phyloP scores from a whole-genome alignment of 2,888 invertebrate genomes.

The Heliothis peltigera region DNA sequence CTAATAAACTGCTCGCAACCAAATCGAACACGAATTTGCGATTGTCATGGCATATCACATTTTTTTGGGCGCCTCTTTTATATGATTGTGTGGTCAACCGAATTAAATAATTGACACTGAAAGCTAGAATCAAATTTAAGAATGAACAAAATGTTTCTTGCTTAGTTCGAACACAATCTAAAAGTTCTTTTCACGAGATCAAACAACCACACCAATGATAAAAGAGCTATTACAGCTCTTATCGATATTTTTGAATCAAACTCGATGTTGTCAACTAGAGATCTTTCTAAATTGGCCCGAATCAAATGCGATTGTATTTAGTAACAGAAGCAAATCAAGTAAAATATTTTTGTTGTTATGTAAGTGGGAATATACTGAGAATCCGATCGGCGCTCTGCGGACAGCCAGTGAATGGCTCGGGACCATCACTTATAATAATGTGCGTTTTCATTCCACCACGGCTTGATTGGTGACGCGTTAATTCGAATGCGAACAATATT shows the following conservation, averaged over 20 bases:
- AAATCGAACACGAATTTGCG: background rate
- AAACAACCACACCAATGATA: background rate
- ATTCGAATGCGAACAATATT: background rate
- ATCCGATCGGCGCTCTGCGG: slow-evolving; percentile 72
- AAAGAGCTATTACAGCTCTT: background rate
- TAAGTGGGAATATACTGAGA: slow-evolving; percentile 73
- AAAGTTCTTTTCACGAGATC: background rate
- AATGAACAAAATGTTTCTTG: slow-evolving; percentile 4
- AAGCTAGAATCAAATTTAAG: slow-evolving; percentile 6
- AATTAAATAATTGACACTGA: slow-evolving; percentile 23
- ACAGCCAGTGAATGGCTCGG: slow-evolving; percentile 79
- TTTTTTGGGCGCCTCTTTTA: no score
- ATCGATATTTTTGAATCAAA: background rate
- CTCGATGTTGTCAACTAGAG: background rate
- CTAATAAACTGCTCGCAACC: no score
- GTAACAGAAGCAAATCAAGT: slow-evolving; percentile 68
- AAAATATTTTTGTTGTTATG: slow-evolving; percentile 78
- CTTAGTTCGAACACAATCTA: background rate
- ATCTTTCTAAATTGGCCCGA: slow-evolving; percentile 7
- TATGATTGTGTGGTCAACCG: slow-evolving; percentile 2
- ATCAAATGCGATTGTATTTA: slow-evolving; percentile 17
- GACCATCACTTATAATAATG: slow-evolving; percentile 71
- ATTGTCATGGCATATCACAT: slow-evolving; percentile 5
- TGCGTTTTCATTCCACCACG: slow-evolving; percentile 67
- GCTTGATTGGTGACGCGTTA: slow-evolving; percentile 16